A percentile compares a stretch with the other conserved stretches of the same genome.
phyloP scores from a whole-genome alignment of 2,888 invertebrate genomes.

The Halocaridina rubra region DNA sequence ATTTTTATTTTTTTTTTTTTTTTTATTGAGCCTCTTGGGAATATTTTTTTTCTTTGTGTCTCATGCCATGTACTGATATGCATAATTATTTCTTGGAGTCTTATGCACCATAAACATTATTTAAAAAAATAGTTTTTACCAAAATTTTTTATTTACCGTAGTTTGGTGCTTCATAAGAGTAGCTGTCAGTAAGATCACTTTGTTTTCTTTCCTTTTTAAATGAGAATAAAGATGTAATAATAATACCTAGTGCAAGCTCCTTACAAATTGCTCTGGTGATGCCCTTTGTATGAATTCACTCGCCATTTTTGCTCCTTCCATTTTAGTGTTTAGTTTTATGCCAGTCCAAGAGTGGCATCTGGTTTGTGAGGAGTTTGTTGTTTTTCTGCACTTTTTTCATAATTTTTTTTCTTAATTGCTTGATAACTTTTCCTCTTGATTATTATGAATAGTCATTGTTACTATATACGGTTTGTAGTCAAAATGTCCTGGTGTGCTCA shows the following conservation, averaged over 20 bases:
- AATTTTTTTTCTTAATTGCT: constrained; percentile 48
- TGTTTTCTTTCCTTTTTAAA: constrained; percentile 27
- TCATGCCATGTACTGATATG: constrained; percentile 12
- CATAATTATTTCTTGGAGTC: constrained; percentile 29
- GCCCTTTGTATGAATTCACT: constrained; percentile 37
- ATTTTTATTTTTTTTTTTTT: constrained; percentile 10
- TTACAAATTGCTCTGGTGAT: constrained; percentile 53
- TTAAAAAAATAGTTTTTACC: no score
- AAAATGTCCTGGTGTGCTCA: constrained; percentile 63
- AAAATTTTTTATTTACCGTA: no score
- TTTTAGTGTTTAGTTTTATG: constrained; percentile 57
- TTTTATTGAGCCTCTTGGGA: constrained; percentile 25
- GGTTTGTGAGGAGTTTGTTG: constrained; percentile 60
- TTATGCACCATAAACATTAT: constrained; percentile 43
- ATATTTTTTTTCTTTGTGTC: constrained; percentile 2
- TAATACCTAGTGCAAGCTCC: no score
- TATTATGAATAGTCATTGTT: constrained; percentile 63
- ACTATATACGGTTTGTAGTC: constrained; percentile 63
- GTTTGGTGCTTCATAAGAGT: constrained; percentile 59
- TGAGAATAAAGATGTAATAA: constrained; percentile 52
- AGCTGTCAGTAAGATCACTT: constrained; percentile 50
- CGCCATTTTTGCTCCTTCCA: constrained; percentile 60
- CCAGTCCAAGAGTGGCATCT: constrained; percentile 55
- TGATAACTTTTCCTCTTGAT: constrained; percentile 60
- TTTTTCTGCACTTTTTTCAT: not conserved